Evolutionary conservation across 1,140 invertebrate species (phyloP), one percentile per base, ranked within the genome.

Genomic region (Cryptotermes secundus): DNA sequence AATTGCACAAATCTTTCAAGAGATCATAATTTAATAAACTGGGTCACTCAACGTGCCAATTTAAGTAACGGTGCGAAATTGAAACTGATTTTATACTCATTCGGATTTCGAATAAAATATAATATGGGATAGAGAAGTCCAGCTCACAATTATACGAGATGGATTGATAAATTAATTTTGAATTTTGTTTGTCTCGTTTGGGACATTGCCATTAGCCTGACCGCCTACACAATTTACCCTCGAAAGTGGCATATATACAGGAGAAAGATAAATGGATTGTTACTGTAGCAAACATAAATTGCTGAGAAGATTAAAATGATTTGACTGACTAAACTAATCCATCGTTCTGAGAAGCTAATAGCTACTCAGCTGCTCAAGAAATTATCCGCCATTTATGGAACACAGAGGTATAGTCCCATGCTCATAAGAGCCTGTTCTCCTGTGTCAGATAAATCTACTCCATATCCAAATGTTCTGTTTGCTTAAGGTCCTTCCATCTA

Each of bases 21-120:
- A 72, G 59, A 72, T 72, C 59, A n/a, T 72, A 72, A 72, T 72
- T 72, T 72, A 72, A 72, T 72, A 72, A 72, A 72, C 59, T 72
- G 59, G 59, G 59, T 72, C 59, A 72, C 59, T 72, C 59, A 72
- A 72, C 31, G 59, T 72, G 59, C 59, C 59, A 72, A 31, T 72
- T 72, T 72, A 72, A 72, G 59, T n/a, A 72, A 31, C 59, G n/a
- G 26, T 12, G 59, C 59, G n/a, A 72, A 72, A 72, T 72, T 72
- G 59, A 31, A 72, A 72, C 59, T n/a, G 59, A 72, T 72, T 72
- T 72, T 72, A 72, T 72, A 72, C 59, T 16, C 59, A 31, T 26
- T 72, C 59, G 59, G 26, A 72, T 72, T 72, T 14, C 26, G 59
- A 72, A 72, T 72, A 72, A 72, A 72, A 72, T 72, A 72, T 72